phyloP scores from a whole-genome alignment of 2,888 invertebrate genomes.

The Oxycera nigricornis region DNA sequence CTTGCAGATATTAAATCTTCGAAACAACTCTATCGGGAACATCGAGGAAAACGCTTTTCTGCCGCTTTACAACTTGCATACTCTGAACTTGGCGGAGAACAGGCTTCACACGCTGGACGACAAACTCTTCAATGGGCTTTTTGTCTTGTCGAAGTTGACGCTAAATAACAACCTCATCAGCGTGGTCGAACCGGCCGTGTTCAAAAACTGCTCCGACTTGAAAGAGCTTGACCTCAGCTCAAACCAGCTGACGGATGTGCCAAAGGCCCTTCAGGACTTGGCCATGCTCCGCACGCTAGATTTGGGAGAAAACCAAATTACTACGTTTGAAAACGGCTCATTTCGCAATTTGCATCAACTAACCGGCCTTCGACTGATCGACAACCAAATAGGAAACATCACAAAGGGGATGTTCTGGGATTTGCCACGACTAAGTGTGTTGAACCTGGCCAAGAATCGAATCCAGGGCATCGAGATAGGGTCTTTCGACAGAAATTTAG shows the following conservation, averaged over 20 bases:
- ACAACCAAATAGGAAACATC: slow-evolving; percentile 87
- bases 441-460: slow-evolving; percentile 90
- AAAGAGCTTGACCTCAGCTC: slow-evolving; percentile 90
- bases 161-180: slow-evolving; percentile 85
- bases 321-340: slow-evolving; percentile 79
- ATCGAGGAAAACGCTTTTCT: slow-evolving; percentile 88
- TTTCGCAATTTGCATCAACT: slow-evolving; percentile 86
- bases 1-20: slow-evolving; percentile 82
- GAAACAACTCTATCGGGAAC: slow-evolving; percentile 87
- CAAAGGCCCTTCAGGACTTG: slow-evolving; percentile 81
- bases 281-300: slow-evolving; percentile 86
- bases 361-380: slow-evolving; percentile 85
- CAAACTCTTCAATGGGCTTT: slow-evolving; percentile 83
- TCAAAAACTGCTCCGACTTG: slow-evolving; percentile 86
- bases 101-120: slow-evolving; percentile 81
- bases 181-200: slow-evolving; percentile 79
- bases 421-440: slow-evolving; percentile 80
- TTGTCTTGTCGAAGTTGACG: slow-evolving; percentile 83
- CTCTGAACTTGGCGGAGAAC: slow-evolving; percentile 88
- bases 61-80: slow-evolving; percentile 87
- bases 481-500: slow-evolving; percentile 81
- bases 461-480: slow-evolving; percentile 85
- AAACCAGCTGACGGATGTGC: slow-evolving; percentile 82
- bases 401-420: slow-evolving; percentile 89
- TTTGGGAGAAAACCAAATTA: slow-evolving; percentile 90